phyloP scores from a whole-genome alignment of 2,797 vertebrate species.

The Cirrhinus molitorella region DNA sequence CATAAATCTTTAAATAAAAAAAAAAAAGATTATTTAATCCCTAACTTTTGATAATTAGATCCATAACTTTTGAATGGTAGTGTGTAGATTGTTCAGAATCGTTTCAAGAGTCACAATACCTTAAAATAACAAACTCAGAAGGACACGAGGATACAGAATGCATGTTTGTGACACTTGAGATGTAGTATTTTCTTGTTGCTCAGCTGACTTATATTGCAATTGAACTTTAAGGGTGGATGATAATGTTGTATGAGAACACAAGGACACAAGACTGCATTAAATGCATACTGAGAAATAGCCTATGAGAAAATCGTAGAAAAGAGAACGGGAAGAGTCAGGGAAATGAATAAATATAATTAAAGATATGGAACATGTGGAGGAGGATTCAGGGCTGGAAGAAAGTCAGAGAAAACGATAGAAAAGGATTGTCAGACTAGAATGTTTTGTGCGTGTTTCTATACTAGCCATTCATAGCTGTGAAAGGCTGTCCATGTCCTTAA shows the following conservation, averaged over 20 bases:
- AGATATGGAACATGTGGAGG: background rate
- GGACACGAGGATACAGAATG: background rate
- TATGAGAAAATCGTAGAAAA: background rate
- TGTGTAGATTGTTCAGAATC: background rate
- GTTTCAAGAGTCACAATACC: background rate
- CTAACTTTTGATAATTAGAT: too few relatives aligned
- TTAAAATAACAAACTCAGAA: background rate
- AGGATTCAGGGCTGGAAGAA: background rate
- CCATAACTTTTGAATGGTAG: background rate
- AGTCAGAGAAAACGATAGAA: background rate
- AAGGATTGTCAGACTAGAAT: background rate
- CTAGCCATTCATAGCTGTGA: conserved; percentile 15
- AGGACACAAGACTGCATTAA: background rate
- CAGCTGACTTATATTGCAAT: background rate
- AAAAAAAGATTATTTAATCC: background rate
- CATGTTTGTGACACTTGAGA: background rate
- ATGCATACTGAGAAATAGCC: background rate
- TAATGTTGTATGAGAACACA: background rate
- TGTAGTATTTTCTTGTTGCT: background rate
- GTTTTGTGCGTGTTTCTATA: conserved; percentile 6
- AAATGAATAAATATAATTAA: background rate
- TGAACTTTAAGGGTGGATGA: background rate
- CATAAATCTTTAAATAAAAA: too few relatives aligned
- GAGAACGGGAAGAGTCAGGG: background rate
- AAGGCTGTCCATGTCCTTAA: conserved; percentile 35